phyloP scores from a whole-genome alignment of 2,888 invertebrate genomes.

The Lepidochrysops patricia region DNA sequence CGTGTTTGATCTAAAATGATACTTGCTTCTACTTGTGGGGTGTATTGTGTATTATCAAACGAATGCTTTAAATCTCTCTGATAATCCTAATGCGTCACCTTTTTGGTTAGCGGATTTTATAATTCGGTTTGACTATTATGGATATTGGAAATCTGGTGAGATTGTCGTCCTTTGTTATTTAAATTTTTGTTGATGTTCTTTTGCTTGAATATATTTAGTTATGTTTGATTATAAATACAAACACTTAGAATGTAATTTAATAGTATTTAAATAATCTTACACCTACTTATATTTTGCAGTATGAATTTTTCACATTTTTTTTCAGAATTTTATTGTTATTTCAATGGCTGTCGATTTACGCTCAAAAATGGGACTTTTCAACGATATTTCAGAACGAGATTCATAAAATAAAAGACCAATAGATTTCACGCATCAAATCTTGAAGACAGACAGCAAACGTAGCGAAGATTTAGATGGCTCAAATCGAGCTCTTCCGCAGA shows the following conservation, averaged over 20 bases:
- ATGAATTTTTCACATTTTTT: too few species aligned
- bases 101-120: conserved; percentile 31
- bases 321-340: conserved; percentile 5
- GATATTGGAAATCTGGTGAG: background rate
- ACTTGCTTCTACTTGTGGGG: conserved; percentile 52
- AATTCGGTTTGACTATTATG: conserved; percentile 21
- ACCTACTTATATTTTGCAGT: too few species aligned
- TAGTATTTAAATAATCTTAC: too few species aligned
- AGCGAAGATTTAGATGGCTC: conserved; percentile 47
- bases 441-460: conserved; percentile 56
- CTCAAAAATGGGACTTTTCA: background rate
- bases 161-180: conserved; percentile 10
- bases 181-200: background rate
- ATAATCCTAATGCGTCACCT: conserved; percentile 27
- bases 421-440: conserved; percentile 39
- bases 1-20: conserved; percentile 75
- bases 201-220: too few species aligned
- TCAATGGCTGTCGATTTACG: conserved; percentile 18
- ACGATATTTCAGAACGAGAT: background rate
- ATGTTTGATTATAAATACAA: too few species aligned
- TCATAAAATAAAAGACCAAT: conserved; percentile 26
- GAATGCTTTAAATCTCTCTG: conserved; percentile 28
- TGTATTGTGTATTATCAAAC: conserved; percentile 33
- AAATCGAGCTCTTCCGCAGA: conserved; percentile 34
- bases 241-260: too few species aligned